A percentile compares a stretch with the other conserved stretches of the same genome.
Conservation (phyloP, 1,140 invertebrate genomes). For the Temnothorax curvispinosus region DNA sequence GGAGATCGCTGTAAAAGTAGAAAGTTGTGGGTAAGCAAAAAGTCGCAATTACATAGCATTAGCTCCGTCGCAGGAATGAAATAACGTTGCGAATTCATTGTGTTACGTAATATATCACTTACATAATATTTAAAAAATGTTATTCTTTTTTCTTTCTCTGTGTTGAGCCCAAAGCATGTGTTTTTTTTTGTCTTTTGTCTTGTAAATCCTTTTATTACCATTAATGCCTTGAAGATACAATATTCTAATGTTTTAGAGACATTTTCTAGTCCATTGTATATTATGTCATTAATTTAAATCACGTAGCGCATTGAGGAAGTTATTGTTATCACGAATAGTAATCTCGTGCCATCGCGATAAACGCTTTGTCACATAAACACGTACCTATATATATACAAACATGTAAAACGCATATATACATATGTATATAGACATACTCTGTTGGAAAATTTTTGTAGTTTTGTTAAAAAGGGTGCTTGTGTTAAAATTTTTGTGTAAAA, state of each 20-base stretch:
- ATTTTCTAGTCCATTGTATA: background rate
- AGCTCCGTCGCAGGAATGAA: background rate
- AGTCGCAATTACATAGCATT: slow-evolving; percentile 1
- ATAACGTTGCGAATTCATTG: slow-evolving; percentile 7
- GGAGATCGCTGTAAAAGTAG: slow-evolving; percentile 74
- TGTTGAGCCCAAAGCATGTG: background rate
- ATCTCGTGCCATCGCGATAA: background rate
- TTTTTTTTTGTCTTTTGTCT: background rate
- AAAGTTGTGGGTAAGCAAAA: slow-evolving; percentile 82
- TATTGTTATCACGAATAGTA: background rate
- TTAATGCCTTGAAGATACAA: background rate
- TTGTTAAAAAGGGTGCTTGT: too few relatives aligned
- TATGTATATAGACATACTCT: too few relatives aligned
- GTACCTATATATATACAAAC: background rate
- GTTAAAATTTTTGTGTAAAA: too few relatives aligned
- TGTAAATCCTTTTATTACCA: background rate
- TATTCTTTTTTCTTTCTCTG: background rate
- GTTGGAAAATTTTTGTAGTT: too few relatives aligned
- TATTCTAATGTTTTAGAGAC: background rate
- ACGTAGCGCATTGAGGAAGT: background rate
- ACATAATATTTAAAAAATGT: background rate
- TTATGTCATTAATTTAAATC: background rate
- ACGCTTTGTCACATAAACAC: background rate
- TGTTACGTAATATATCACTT: background rate
- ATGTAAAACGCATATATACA: too few relatives aligned